Conservation (phyloP, 2,113 vertebrate species). For the Melospiza melodia region DNA sequence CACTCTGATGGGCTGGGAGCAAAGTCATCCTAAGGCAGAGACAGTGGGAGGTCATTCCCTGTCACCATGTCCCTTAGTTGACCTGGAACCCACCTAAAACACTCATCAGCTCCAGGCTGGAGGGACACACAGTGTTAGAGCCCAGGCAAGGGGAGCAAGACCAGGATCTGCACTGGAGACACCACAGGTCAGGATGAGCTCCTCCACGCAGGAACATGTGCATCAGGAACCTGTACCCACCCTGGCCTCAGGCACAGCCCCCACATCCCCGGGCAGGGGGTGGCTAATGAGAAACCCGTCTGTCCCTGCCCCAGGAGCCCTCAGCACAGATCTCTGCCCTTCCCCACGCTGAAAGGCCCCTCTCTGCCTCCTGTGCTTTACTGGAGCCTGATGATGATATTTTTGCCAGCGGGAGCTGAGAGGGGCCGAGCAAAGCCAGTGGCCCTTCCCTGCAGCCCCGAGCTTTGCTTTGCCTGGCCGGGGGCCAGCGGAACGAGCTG, state of each 20-base stretch:
- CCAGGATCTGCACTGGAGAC: rapidly evolving
- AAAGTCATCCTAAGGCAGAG: neutral
- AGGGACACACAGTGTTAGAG: neutral
- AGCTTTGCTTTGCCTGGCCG: constrained; percentile 75
- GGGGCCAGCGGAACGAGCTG: constrained; percentile 60
- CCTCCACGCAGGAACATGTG: rapidly evolving
- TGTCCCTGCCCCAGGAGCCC: neutral
- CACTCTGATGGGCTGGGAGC: neutral
- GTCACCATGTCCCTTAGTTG: rapidly evolving
- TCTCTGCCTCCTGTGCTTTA: constrained; percentile 56
- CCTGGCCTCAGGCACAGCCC: neutral
- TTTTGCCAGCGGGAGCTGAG: constrained; percentile 62
- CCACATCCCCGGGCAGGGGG: neutral
- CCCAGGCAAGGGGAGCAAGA: neutral
- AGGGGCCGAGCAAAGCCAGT: constrained; percentile 36
- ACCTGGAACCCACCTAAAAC: neutral
- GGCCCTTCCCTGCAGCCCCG: constrained; percentile 53
- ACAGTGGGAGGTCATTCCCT: neutral
- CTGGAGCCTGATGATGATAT: constrained; percentile 48
- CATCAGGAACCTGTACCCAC: neutral
- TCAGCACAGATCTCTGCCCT: neutral
- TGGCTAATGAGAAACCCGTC: constrained; percentile 67
- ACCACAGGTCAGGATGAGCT: neutral
- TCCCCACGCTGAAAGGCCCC: constrained; percentile 25
- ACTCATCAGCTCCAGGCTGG: neutral